These are phyloP conservation scores for Coelogynopora nodosa DNA, from an alignment of 2,888 invertebrate species.

Conservation along the genomic window DNA sequence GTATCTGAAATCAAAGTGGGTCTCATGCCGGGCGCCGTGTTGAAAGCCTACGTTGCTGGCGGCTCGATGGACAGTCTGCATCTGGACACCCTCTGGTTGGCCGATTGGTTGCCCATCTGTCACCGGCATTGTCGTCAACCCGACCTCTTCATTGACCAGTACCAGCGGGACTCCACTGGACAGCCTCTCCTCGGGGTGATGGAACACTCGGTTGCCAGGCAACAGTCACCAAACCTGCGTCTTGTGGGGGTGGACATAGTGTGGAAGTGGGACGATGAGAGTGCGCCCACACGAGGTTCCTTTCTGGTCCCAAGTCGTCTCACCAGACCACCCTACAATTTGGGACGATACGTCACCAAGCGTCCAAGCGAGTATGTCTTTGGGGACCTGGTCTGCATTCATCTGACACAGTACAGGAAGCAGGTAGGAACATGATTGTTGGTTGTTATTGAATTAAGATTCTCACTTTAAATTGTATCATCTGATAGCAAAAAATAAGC, in stretches of 20 bases:
- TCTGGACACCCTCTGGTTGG: not conserved
- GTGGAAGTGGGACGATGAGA: not conserved
- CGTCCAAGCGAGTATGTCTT: not conserved
- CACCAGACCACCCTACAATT: not conserved
- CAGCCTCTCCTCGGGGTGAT: not conserved
- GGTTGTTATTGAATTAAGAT: too few relatives aligned
- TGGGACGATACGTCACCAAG: not conserved
- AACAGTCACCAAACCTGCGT: slow-evolving; percentile 15
- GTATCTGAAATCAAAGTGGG: not conserved
- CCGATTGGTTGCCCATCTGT: not conserved
- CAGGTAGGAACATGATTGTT: not conserved
- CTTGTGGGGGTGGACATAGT: not conserved
- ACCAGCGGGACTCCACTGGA: not conserved
- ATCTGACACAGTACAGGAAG: not conserved
- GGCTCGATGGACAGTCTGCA: not conserved
- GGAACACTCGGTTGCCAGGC: not conserved
- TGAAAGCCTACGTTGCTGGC: not conserved
- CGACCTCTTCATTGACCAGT: not conserved
- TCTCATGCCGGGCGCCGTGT: not conserved
- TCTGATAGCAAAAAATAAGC: too few relatives aligned
- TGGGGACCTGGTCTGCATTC: not conserved
- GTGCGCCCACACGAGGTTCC: not conserved
- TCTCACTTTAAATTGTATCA: too few relatives aligned
- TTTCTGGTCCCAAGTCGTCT: not conserved
- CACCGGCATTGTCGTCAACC: not conserved